Evolutionary conservation across 2,797 vertebrate species (phyloP).

Genomic region (Notamacropus eugenii): DNA sequence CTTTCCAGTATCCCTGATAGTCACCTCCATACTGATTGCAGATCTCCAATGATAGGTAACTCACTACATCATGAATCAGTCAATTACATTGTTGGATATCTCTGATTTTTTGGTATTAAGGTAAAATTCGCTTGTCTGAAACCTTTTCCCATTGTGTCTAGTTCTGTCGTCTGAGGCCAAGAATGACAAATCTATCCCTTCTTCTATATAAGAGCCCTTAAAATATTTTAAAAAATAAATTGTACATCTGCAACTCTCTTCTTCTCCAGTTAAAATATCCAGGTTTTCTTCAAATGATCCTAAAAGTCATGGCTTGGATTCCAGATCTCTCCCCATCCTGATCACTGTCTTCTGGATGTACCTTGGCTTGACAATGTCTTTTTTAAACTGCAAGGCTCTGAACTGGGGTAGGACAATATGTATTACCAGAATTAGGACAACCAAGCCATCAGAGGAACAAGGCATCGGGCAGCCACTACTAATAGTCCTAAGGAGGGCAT

Average conservation of each 20-base stretch:
- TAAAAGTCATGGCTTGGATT: not conserved
- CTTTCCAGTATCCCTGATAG: not conserved
- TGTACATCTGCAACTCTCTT: not conserved
- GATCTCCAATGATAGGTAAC: not conserved
- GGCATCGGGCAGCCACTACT: not conserved
- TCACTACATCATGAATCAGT: not conserved
- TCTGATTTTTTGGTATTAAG: not conserved
- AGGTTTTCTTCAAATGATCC: not conserved
- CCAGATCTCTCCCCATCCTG: not conserved
- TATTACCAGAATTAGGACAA: not conserved
- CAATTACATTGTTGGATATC: not conserved
- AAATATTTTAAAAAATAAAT: not conserved
- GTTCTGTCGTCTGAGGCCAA: not conserved
- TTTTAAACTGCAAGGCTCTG: not conserved
- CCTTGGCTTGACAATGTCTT: not conserved
- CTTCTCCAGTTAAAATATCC: not conserved
- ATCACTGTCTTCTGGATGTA: not conserved
- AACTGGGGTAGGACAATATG: not conserved
- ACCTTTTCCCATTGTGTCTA: not conserved
- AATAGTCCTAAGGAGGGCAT: not conserved
- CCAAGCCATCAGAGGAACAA: not conserved
- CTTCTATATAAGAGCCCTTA: not conserved
- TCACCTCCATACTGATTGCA: not conserved
- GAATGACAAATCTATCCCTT: not conserved
- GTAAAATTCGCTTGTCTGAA: not conserved